Conservation (phyloP, 2,888 invertebrate genomes). For the Sympetrum striolatum region DNA sequence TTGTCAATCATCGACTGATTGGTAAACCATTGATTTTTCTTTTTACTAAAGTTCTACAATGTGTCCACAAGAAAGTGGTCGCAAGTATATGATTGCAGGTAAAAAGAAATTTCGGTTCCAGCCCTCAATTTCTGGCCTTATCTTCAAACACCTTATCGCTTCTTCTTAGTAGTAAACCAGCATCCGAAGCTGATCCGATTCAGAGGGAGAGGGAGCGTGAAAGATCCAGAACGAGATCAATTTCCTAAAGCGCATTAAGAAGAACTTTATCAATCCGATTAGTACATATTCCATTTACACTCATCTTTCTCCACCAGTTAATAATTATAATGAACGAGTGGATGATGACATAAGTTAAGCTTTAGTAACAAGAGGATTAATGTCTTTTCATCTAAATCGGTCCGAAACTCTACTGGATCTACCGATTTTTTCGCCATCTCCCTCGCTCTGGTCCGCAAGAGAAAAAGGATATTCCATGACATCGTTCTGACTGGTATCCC, state of each 20-base stretch:
- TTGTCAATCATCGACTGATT: too few species aligned
- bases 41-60: too few species aligned
- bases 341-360: not conserved
- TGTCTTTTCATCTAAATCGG: too few species aligned
- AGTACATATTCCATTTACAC: not conserved
- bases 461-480: too few species aligned
- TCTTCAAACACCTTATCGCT: not conserved
- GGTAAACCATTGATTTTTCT: too few species aligned
- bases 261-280: not conserved
- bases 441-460: not conserved
- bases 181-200: not conserved
- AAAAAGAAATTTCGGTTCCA: not conserved
- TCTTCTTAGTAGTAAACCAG: not conserved
- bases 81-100: not conserved
- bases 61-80: not conserved
- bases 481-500: too few species aligned
- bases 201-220: not conserved
- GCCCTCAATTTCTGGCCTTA: not conserved
- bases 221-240: not conserved
- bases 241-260: not conserved
- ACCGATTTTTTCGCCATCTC: not conserved
- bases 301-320: not conserved
- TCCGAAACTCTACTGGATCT: not conserved
- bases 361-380: too few species aligned
- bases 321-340: not conserved